These are phyloP conservation scores for Oligia fasciuncula DNA, from an alignment of 2,888 invertebrate genomes.

Conservation along the genomic window DNA sequence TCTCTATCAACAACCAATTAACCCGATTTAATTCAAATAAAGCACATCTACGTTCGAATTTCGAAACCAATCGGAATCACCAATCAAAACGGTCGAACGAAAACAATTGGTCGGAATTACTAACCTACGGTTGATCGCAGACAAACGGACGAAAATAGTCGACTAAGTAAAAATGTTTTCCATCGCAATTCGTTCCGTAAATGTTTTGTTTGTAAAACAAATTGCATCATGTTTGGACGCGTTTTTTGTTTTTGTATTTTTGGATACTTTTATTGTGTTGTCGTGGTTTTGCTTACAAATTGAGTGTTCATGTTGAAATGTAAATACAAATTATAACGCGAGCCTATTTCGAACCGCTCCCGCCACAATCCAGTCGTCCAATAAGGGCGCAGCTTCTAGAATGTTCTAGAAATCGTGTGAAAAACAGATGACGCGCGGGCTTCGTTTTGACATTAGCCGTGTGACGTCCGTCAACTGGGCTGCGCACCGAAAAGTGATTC, in stretches of 20 bases:
- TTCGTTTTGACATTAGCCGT: too few relatives aligned
- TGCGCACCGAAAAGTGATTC: too few relatives aligned
- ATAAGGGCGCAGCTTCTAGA: neutral
- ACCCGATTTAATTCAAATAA: conserved; percentile 58
- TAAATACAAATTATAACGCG: neutral
- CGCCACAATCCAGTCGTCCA: neutral
- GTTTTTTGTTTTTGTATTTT: conserved; percentile 16
- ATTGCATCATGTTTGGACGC: conserved; percentile 41
- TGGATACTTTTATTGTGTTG: conserved; percentile 8
- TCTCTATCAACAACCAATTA: conserved; percentile 44
- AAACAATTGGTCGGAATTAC: conserved; percentile 62
- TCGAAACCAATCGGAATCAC: conserved; percentile 58
- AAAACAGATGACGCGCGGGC: too few relatives aligned
- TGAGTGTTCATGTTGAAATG: conserved; percentile 13
- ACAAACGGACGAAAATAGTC: conserved; percentile 51
- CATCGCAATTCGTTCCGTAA: conserved; percentile 43
- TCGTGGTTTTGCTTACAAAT: conserved; percentile 26
- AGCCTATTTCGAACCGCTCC: neutral
- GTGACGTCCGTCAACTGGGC: too few relatives aligned
- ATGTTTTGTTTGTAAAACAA: conserved; percentile 57
- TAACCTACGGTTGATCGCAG: conserved; percentile 42
- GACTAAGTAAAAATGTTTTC: conserved; percentile 51
- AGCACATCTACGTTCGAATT: conserved; percentile 44
- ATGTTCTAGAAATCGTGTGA: too few relatives aligned
- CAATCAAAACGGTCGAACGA: conserved; percentile 62